Base-by-base conservation (phyloP, 1,140 invertebrate genomes). In the Bombus superbus region DNA sequence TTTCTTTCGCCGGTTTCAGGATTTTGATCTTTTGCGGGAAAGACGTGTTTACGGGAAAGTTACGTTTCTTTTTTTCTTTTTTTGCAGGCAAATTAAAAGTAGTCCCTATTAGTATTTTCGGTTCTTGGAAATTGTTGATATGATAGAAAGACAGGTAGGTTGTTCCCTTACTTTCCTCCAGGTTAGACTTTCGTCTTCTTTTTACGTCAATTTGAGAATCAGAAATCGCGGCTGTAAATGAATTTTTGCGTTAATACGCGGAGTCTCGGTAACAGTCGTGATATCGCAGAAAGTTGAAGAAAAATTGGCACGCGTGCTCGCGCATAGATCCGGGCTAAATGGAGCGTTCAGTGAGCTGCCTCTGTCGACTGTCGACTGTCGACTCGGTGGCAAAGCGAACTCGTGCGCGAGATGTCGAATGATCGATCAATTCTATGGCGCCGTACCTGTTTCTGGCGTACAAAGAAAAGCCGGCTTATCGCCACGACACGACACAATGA, bases 341-440 rank as follows among this genome's bases (percentile, higher is more conserved):
- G 84, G 84, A 81, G 83, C 77, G 77, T 81, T 80, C 83, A 79
- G 53, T 15, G 53, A 35, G 66, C 28, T 72, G 83, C 25, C 53
- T 85, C 40, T 62, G 10, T 69, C 35, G 53, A 44, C 47, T 78
- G 11, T 59, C 35, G 47, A 53, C 47, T 38, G 2, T 38, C 38
- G 44, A 40, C 62, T 32, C 66, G 73, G 53, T 57, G 62, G 73
- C 68, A 47, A 38, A 18, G 75, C 76, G 35, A 76, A 83, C 84
- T 74, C 59, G 83, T 62, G 57, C 44, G 66, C 75, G 59, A 59
- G 81, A 90, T 81, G 85, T 77, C 75, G 81, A 83, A 88, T 88
- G 88, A 89, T 89, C 76, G 88, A 86, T 90, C 77, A 90, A 87
- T 90, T 88, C 85, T 59, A 35, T 83, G 87, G 85, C 87, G 85